A percentile compares a stretch with the other conserved stretches of the same genome.
phyloP scores from a whole-genome alignment of 2,888 invertebrate species.

The Apamea sordens region DNA sequence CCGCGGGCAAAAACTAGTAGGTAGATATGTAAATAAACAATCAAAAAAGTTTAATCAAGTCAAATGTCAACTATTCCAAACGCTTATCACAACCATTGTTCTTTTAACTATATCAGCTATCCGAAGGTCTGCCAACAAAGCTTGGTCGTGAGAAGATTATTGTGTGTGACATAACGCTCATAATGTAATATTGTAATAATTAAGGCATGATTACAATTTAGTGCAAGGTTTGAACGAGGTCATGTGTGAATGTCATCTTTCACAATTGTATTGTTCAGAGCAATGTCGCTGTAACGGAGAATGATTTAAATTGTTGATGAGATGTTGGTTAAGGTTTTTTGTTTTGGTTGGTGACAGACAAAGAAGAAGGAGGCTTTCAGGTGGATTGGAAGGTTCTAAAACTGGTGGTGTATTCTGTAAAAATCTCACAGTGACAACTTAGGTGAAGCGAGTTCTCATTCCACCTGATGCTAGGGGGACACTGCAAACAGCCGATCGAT shows the following conservation, averaged over 20 bases:
- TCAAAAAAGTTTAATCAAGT: slow-evolving; percentile 31
- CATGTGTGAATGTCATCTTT: slow-evolving; percentile 77
- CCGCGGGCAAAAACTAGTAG: not conserved
- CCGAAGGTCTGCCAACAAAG: slow-evolving; percentile 65
- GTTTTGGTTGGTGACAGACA: slow-evolving; percentile 1
- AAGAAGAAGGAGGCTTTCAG: not conserved
- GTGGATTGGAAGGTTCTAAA: no score
- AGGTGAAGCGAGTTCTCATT: not conserved
- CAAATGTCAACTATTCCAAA: slow-evolving; percentile 59
- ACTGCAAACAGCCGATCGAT: no score
- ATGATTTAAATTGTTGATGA: slow-evolving; percentile 63
- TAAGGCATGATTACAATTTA: slow-evolving; percentile 80
- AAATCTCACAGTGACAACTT: not conserved
- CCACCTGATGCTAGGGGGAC: not conserved
- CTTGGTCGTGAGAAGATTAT: slow-evolving; percentile 79
- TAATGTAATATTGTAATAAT: slow-evolving; percentile 82
- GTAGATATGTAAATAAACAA: slow-evolving; percentile 38
- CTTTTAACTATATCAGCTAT: slow-evolving; percentile 53
- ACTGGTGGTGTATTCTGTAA: not conserved
- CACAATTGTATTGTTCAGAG: slow-evolving; percentile 63
- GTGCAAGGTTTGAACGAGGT: slow-evolving; percentile 82
- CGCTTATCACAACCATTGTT: slow-evolving; percentile 62
- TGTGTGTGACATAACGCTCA: slow-evolving; percentile 82
- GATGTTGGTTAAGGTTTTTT: slow-evolving; percentile 39
- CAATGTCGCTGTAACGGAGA: slow-evolving; percentile 61